phyloP scores from a whole-genome alignment of 2,888 invertebrate species.

The Bruchidius siliquastri region DNA sequence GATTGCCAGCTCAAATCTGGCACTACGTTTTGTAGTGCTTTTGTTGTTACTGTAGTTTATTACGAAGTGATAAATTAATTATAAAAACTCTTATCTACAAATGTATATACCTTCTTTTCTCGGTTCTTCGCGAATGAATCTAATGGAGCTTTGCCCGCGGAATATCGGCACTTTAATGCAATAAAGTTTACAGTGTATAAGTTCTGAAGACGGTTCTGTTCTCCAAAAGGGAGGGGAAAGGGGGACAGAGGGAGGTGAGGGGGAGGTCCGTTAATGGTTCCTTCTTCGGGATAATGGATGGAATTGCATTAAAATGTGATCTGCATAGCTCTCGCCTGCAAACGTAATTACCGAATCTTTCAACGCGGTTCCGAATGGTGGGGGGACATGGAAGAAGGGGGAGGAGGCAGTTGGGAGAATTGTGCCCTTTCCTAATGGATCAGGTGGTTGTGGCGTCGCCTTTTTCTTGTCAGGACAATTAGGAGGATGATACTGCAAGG shows the following conservation, averaged over 20 bases:
- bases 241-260: conserved; percentile 20
- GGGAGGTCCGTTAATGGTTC: conserved; percentile 48
- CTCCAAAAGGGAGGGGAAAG: background rate
- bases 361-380: conserved; percentile 38
- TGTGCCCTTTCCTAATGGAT: conserved; percentile 35
- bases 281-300: conserved; percentile 49
- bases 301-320: conserved; percentile 54
- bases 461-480: conserved; percentile 40
- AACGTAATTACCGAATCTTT: conserved; percentile 44
- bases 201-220: background rate
- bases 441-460: conserved; percentile 40
- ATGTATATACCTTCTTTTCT: too few species aligned
- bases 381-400: conserved; percentile 13
- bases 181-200: too few species aligned
- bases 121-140: too few species aligned
- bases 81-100: too few species aligned
- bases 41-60: too few species aligned
- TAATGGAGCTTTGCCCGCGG: too few species aligned
- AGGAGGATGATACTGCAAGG: conserved; percentile 26
- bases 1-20: too few species aligned
- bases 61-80: too few species aligned
- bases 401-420: conserved; percentile 11
- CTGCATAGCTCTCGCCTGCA: conserved; percentile 47
- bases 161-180: too few species aligned
- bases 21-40: too few species aligned